Evolutionary conservation across 1,140 invertebrate species (phyloP), one percentile per base, ranked within the genome.

Genomic region (Drosophila miranda): DNA sequence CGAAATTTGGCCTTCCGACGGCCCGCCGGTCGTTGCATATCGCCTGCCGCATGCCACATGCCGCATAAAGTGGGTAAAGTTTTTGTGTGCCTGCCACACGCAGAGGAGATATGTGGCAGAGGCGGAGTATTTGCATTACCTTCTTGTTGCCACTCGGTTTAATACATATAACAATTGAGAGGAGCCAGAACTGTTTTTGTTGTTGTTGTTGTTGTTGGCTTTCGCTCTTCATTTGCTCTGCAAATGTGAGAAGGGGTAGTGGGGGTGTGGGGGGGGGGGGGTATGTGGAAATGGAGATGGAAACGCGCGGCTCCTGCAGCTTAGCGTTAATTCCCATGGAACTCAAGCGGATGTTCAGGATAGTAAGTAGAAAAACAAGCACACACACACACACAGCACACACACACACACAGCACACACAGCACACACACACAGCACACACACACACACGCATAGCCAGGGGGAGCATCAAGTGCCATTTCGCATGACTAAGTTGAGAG

Each of bases 291-390:
- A 48, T 41, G 53, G 41, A 55, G 52, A 52, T 21, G 34, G 41
- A 49, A 34, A 43, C 63, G 67, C 53, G 66, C 49, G 66, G 45
- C 60, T 73, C 54, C 73, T 62, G 58, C 78, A 87, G 78, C 81
- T 86, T 86, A 82, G 59, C 75, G 69, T 68, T 87, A 82, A 86
- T 86, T 87, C 82, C 82, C 81, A 74, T 75, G 81, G 45, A 81
- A 82, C 64, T 70, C 52, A 53, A 81, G 63, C 46, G 66, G 34
- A 77, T 69, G 54, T 67, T 42, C 76, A 59, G 60, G 69, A 62
- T 59, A 45, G 60, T 58, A 74, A 34, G 38, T 28, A 70, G 13
- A 46, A 23, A 56, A n/a, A 57, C 45, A 51, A 26, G 50, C 41
- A 51, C 62, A 43, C 55, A 64, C 21, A 53, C 11, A 41, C n/a